Evolutionary conservation across 1,140 invertebrate species (phyloP).

Genomic region (Lamellibrachia luymesi): DNA sequence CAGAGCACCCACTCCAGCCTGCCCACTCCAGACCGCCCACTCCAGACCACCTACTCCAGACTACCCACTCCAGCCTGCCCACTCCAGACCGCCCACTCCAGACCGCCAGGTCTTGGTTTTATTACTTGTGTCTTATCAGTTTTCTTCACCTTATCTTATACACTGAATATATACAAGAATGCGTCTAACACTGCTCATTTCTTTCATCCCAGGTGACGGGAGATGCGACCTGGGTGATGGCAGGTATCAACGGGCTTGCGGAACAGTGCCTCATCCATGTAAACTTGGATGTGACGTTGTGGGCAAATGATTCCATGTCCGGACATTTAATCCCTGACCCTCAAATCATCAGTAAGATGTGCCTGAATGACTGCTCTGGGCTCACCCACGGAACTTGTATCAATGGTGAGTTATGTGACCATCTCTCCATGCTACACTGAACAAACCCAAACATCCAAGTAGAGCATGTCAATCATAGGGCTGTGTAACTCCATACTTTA

Average conservation of each 20-base stretch:
- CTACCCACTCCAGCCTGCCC: no score
- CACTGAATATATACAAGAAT: not conserved
- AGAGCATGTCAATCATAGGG: no score
- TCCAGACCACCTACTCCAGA: no score
- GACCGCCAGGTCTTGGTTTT: no score
- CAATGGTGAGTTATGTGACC: not conserved
- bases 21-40: no score
- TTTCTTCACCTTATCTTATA: no score
- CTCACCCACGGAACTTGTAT: not conserved
- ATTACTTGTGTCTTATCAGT: no score
- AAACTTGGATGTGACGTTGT: not conserved
- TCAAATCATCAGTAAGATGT: slow-evolving; percentile 8
- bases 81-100: no score
- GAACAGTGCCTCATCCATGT: slow-evolving; percentile 12
- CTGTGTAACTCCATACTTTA: no score
- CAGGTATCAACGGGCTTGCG: not conserved
- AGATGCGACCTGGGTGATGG: not conserved
- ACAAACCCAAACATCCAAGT: no score
- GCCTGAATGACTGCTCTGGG: slow-evolving; percentile 10
- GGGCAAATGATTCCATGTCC: not conserved
- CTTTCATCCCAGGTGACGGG: not conserved
- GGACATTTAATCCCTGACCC: not conserved
- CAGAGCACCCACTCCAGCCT: no score
- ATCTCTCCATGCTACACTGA: no score
- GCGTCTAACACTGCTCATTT: not conserved